These are phyloP conservation scores for Phasianus colchicus DNA, from an alignment of 2,113 vertebrate species.

Conservation along the genomic window DNA sequence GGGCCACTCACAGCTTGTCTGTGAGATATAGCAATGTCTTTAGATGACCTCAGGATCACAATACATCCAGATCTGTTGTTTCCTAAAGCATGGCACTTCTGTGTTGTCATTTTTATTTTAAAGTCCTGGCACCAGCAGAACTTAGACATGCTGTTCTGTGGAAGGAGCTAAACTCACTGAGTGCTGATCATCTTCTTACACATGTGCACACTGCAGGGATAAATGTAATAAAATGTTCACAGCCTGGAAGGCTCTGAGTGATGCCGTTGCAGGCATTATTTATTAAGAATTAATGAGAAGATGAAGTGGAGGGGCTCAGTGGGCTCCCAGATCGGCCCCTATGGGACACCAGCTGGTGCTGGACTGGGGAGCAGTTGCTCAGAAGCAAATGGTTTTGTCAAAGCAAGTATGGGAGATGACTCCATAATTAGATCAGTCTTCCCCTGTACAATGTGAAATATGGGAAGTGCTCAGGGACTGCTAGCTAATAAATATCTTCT, in stretches of 20 bases:
- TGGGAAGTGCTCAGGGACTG: background rate
- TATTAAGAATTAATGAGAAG: constrained; percentile 28
- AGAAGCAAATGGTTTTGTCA: constrained; percentile 12
- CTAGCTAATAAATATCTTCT: background rate
- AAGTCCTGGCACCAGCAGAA: background rate
- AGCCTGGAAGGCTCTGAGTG: background rate
- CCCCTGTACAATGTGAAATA: background rate
- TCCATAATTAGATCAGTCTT: background rate
- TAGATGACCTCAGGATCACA: background rate
- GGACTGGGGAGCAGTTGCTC: background rate
- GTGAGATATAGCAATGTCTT: background rate
- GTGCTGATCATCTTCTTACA: background rate
- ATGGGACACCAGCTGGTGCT: background rate
- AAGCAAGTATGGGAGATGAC: background rate
- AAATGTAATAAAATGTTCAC: background rate
- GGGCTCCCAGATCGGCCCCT: background rate
- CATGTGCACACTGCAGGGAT: background rate
- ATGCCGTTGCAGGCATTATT: background rate
- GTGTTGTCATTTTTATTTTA: background rate
- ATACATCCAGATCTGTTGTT: background rate
- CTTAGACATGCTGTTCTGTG: background rate
- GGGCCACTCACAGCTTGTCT: background rate
- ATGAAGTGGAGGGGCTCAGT: background rate
- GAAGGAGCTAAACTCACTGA: background rate
- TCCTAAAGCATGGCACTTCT: background rate